Evolutionary conservation across 2,113 vertebrate species (phyloP).

Genomic region (Scartelaos histophorus): DNA sequence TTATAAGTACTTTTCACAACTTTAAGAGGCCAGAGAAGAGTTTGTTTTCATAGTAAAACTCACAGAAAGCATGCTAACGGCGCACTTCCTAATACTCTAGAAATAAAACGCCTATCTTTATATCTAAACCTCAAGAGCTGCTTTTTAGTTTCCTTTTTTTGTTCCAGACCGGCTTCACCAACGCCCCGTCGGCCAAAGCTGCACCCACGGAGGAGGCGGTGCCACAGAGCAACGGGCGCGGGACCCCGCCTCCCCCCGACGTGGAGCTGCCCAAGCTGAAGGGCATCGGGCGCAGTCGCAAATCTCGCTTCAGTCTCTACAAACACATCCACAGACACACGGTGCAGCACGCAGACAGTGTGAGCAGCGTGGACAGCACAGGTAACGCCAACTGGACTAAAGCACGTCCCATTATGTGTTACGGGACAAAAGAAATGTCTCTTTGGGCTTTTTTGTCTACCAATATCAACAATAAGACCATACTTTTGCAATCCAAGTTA

Average conservation of each 20-base stretch:
- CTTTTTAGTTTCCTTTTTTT: background rate
- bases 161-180: slow-evolving; percentile 19
- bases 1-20: too few relatives aligned
- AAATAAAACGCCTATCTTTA: too few relatives aligned
- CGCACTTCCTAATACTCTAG: too few relatives aligned
- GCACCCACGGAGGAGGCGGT: slow-evolving; percentile 21
- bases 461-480: too few relatives aligned
- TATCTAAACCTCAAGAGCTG: too few relatives aligned
- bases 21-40: too few relatives aligned
- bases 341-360: slow-evolving; percentile 82
- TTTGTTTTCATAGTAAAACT: too few relatives aligned
- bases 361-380: slow-evolving; percentile 86
- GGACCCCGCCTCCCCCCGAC: slow-evolving; percentile 41
- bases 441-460: too few relatives aligned
- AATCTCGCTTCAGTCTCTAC: slow-evolving; percentile 87
- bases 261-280: slow-evolving; percentile 83
- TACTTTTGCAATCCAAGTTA: too few relatives aligned
- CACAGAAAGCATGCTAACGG: too few relatives aligned
- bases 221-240: slow-evolving; percentile 50
- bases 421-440: too few relatives aligned
- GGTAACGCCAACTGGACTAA: slow-evolving; percentile 42
- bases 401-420: too few relatives aligned
- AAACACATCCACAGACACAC: slow-evolving; percentile 84
- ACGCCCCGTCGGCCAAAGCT: slow-evolving; percentile 29
- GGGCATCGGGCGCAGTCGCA: slow-evolving; percentile 83